Evolutionary conservation across 1,140 invertebrate species (phyloP).

Genomic region (Pinna nobilis): DNA sequence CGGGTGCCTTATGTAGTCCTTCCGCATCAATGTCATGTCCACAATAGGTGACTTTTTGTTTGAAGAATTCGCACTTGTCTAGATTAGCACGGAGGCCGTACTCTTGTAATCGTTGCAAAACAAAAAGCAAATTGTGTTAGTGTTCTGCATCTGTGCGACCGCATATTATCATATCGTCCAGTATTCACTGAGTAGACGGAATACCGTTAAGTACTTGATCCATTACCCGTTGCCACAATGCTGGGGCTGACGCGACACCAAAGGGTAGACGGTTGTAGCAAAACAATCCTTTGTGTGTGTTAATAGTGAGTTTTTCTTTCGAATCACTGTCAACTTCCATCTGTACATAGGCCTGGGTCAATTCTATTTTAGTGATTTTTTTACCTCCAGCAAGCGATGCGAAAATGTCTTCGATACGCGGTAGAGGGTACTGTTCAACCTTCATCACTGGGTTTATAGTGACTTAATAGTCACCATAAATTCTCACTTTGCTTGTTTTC

Average conservation of each 20-base stretch:
- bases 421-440: conserved; percentile 34
- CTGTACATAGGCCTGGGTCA: conserved; percentile 47
- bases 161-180: conserved; percentile 37
- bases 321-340: conserved; percentile 54
- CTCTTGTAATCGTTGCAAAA: conserved; percentile 35
- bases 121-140: conserved; percentile 37
- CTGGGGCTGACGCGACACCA: conserved; percentile 70
- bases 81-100: conserved; percentile 35
- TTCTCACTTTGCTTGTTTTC: conserved; percentile 71
- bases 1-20: conserved; percentile 27
- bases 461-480: conserved; percentile 76
- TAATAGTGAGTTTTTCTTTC: conserved; percentile 38
- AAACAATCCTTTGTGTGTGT: conserved; percentile 23
- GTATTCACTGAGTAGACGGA: conserved; percentile 45
- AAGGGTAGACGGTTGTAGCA: conserved; percentile 7
- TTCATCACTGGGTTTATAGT: conserved; percentile 57
- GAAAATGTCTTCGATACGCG: conserved; percentile 40
- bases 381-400: conserved; percentile 41
- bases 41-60: conserved; percentile 24
- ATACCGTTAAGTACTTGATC: conserved; percentile 64
- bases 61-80: conserved; percentile 35
- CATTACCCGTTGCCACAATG: conserved; percentile 75
- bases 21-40: conserved; percentile 19
- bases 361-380: conserved; percentile 53
- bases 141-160: conserved; percentile 35